Conservation (phyloP, 2,888 invertebrate genomes). For the Mesorhabditis sp. region DNA sequence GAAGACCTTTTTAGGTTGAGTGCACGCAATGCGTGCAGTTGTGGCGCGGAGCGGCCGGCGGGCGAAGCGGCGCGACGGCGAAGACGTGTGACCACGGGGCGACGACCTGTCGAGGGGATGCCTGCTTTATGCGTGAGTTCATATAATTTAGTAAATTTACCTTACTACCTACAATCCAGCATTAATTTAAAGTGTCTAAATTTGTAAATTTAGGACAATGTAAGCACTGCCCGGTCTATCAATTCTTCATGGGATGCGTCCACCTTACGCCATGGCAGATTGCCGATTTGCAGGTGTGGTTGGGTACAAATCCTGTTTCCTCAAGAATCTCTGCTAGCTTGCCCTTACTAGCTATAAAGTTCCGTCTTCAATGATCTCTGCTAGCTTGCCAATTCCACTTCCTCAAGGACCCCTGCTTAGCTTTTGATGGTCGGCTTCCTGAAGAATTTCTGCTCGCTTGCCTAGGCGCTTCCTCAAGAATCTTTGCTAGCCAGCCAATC, state of each 20-base stretch:
- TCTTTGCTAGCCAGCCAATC: too few species aligned
- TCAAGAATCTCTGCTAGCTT: too few species aligned
- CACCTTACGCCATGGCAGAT: constrained; percentile 40
- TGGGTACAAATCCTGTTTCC: too few species aligned
- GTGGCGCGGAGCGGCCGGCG: constrained; percentile 30
- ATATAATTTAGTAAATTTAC: not conserved
- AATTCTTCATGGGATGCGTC: constrained; percentile 45
- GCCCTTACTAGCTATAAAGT: too few species aligned
- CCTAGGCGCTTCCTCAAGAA: too few species aligned
- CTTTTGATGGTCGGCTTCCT: too few species aligned
- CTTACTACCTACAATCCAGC: not conserved
- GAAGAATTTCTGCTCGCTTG: too few species aligned
- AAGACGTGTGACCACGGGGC: constrained; percentile 30
- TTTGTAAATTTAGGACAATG: constrained; percentile 36
- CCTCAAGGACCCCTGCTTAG: too few species aligned
- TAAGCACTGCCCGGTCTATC: constrained; percentile 49
- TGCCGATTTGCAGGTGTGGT: constrained; percentile 30
- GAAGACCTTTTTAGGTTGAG: constrained; percentile 24
- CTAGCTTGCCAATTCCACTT: too few species aligned
- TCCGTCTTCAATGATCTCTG: too few species aligned
- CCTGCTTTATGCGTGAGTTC: constrained; percentile 46
- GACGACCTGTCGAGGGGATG: constrained; percentile 37
- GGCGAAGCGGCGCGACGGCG: not conserved
- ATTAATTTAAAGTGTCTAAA: not conserved
- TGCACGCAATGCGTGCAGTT: constrained; percentile 43